Evolutionary conservation across 2,113 vertebrate genomes (phyloP), one percentile per base, ranked within the genome.

Genomic region (Fregata magnificens): DNA sequence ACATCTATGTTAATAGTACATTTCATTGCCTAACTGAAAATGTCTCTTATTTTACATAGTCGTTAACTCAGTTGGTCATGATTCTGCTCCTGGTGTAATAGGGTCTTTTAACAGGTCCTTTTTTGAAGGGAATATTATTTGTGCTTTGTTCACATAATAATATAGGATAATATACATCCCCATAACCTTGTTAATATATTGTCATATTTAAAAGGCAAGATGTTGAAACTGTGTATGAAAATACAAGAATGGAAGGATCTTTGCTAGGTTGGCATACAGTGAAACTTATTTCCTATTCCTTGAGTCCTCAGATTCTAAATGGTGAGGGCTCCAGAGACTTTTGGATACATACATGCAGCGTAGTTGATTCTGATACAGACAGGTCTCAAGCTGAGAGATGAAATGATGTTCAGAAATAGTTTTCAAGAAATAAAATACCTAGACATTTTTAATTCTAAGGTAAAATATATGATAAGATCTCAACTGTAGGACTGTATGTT

Each of bases 61-160:
- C 74, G 92, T 91, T 95, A 96, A 91, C 67, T 93, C 87, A 82
- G 56, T 96, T 93, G 93, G 76, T 93, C 82, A 14, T 38, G 56
- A 63, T 91, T 87, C 70, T 91, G 42, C 59, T 90, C 5, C 52
- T 88, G n/a, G 73, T 92, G 53, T 56, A 62, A 80, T 36, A 58
- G 56, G 59, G 40, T 36, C 62, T 87, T 96, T 95, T 89, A 94
- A 90, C 53, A 69, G 81, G 49, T 85, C 49, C 29, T 47, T 87
- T 82, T 88, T 67, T 42, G 49, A 93, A 87, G 52, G 29, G 42
- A 69, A 31, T 89, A 77, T 84, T 1, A 20, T 87, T 70, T 85
- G 29, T 87, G 42, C 63, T 86, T 94, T 96, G 61, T 93, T 90
- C 74, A 32, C 53, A 32, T 62, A 36, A 63, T 90, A 94, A 42